Evolutionary conservation across 2,113 vertebrate genomes (phyloP).

Genomic region (Vulpes lagopus): DNA sequence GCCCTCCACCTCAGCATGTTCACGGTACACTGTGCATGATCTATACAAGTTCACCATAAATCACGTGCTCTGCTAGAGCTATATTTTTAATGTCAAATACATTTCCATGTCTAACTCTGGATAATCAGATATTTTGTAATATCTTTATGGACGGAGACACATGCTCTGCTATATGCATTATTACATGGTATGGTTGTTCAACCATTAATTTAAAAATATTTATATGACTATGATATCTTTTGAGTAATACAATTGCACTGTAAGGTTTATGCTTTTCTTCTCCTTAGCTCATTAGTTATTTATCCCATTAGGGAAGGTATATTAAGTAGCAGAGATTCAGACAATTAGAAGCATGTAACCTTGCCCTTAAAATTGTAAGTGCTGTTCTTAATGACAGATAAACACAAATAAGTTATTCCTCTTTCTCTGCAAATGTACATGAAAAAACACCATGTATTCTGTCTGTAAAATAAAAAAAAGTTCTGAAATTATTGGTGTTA

Average conservation of each 20-base stretch:
- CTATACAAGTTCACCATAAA: not conserved
- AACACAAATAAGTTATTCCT: not conserved
- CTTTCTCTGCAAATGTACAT: not conserved
- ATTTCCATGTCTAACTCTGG: not conserved
- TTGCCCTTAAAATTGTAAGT: not conserved
- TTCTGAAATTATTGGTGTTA: not conserved
- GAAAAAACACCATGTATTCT: not conserved
- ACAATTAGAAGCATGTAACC: not conserved
- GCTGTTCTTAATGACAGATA: not conserved
- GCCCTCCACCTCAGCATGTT: not conserved
- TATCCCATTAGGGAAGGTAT: not conserved
- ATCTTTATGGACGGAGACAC: not conserved
- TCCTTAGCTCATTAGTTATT: not conserved
- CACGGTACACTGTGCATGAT: not conserved
- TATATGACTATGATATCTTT: not conserved
- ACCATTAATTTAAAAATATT: not conserved
- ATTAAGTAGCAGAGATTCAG: slow-evolving; percentile 3
- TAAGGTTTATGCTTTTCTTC: not conserved
- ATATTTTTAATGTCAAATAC: not conserved
- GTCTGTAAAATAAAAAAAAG: not conserved
- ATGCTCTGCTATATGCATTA: not conserved
- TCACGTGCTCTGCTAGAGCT: not conserved
- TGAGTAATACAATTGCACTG: not conserved
- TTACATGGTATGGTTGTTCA: not conserved
- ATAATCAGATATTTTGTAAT: not conserved